Percentiles rank a stretch among this genome's conserved stretches.
These are phyloP conservation scores for Arizona elegans DNA, from an alignment of 2,113 vertebrate genomes.

Conservation along the genomic window DNA sequence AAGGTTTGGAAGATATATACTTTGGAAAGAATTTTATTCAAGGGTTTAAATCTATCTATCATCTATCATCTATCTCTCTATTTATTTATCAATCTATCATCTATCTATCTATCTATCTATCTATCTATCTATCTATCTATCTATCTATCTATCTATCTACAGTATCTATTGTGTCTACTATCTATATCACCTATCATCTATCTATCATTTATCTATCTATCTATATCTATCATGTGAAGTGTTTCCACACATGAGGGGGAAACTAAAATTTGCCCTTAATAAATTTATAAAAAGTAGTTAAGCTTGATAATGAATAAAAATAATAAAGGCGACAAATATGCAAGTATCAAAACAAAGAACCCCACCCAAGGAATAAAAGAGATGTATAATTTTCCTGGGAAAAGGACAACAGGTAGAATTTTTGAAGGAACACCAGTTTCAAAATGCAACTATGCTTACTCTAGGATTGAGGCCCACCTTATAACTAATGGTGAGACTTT, in stretches of 20 bases:
- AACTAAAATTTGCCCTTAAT: not conserved
- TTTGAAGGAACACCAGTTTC: not conserved
- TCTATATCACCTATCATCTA: not conserved
- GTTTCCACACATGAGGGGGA: not conserved
- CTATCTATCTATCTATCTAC: too few species aligned
- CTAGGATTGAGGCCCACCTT: not conserved
- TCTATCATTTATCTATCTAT: not conserved
- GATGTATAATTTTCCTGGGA: not conserved
- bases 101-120: not conserved
- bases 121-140: not conserved
- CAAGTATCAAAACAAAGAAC: not conserved
- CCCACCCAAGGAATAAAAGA: not conserved
- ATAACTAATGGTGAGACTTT: not conserved
- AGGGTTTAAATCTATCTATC: not conserved
- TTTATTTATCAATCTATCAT: not conserved
- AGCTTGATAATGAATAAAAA: not conserved
- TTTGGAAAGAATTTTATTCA: not conserved
- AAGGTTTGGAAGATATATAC: not conserved
- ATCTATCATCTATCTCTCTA: too few species aligned
- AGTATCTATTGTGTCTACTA: not conserved
- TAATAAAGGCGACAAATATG: not conserved
- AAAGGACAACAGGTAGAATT: not conserved
- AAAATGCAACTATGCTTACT: not conserved
- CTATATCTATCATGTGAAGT: not conserved
- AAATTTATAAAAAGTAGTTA: not conserved